Percentiles rank a stretch among this genome's conserved stretches.
phyloP scores from a whole-genome alignment of 2,113 vertebrate species.

The Neopipo cinnamomea region DNA sequence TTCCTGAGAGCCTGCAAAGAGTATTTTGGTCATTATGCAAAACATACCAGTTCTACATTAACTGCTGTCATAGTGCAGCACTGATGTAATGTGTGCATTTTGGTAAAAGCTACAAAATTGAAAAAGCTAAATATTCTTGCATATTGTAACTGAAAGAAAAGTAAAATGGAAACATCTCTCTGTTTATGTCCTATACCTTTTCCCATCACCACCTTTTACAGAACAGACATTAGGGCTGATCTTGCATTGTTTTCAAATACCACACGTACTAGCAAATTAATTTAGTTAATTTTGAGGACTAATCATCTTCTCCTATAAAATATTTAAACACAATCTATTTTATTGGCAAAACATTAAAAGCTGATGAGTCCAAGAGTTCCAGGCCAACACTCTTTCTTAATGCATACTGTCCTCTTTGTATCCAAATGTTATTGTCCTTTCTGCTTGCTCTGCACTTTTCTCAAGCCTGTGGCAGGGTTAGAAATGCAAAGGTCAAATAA shows the following conservation, averaged over 20 bases:
- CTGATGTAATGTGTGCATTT: neutral
- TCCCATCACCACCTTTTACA: neutral
- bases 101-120: neutral
- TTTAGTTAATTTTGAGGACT: neutral
- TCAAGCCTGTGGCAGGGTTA: neutral
- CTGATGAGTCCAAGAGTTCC: neutral
- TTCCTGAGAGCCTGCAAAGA: neutral
- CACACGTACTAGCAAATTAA: neutral
- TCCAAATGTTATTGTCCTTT: neutral
- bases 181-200: neutral
- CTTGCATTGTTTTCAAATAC: neutral
- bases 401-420: neutral
- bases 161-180: neutral
- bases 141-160: neutral
- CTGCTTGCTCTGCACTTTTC: conserved; percentile 20
- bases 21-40: neutral
- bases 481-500: conserved; percentile 47
- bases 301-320: neutral
- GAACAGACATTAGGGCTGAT: neutral
- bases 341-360: neutral
- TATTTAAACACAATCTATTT: neutral
- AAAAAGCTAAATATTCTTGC: neutral
- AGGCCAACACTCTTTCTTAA: conserved; percentile 21
- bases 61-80: neutral
- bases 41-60: neutral